Evolutionary conservation across 2,888 invertebrate genomes (phyloP), one percentile per base, ranked within the genome.

Genomic region (Tenthredo mesomela): DNA sequence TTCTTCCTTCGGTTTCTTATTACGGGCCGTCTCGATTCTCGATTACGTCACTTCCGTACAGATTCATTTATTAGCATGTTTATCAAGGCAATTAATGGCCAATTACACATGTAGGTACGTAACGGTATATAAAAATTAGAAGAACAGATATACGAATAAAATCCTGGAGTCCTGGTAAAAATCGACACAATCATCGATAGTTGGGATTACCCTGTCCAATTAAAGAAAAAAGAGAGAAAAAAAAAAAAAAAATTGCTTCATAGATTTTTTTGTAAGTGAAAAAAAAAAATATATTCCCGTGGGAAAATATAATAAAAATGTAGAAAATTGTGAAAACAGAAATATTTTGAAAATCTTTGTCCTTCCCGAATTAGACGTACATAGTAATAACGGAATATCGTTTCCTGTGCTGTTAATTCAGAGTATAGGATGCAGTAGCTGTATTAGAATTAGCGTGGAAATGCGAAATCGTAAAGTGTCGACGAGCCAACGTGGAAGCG

Each of bases 401-500:
- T 61, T 80, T 80, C 80, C 80, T 80, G 80, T 40, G 61, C 47
- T 33, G 50, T 21, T 33, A 2, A 29, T 54, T 25, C 43, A n/a
- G 21, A 29, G 29, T 29, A 29, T 73, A 21, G 18, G n/a, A 7
- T 7, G 67, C 12, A 15, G 29, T 10, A 18, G 29, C n/a, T n/a
- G 21, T 4, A 15, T 50, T 18, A 25, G 37, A 65, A 67, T 67
- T 21, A 80, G 58, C 65, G 47, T 82, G 58, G 71, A 73, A 54
- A 75, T 54, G 84, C 84, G n/a, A 61, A 84, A 73, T 84, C 73
- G 54, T 84, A 50, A 73, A 84, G 86, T 87, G 88, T 88, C 87
- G 89, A 88, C 88, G 87, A 54, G 82, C 43, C 10, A 70, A 71
- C 80, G 85, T 86, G 88, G 88, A 89, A 90, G 89, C 89, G 89